Base-by-base conservation (phyloP, 1,140 invertebrate species). In the Ceratoteleas bidentatus region DNA sequence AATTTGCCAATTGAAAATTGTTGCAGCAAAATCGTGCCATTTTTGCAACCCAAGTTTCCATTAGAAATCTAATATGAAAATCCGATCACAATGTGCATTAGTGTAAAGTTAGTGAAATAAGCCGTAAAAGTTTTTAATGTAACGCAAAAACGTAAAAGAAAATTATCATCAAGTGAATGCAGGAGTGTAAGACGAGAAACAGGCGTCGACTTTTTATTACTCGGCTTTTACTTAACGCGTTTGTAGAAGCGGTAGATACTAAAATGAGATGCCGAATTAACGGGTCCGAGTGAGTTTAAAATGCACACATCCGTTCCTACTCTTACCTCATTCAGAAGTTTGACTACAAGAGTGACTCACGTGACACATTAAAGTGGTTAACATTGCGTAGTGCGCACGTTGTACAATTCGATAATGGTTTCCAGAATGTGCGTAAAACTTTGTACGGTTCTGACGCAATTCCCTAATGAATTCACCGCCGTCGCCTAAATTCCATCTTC, bases 281-380 rank as follows among this genome's bases (percentile, higher is more conserved):
- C 65, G 65, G 68, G 68, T 53, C 68, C 50, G 50, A 54, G 57
- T 72, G 34, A 72, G 13, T 56, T 56, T 56, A 73, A 64, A 64
- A 62, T 64, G 69, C 43, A 64, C 38, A 52, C 58, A 73, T 62
- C 58, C 69, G 58, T 56, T 73, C 32, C 40, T 73, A 56, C 69
- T 62, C 40, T 64, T 70, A 60, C 66, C 54, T 70, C 56, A 70
- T 60, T 70, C 66, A 50, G 9, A 70, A 70, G 54, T 70, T 70
- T 70, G 56, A 52, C 66, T 70, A 60, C 16, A 58, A 58, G 38
- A 49, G 13, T 70, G 66, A 70, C 15, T 70, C 66, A 70, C 57
- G 8, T 56, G 13, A 56, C 40, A 54, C 38, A 34, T 56, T 56
- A 45, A 66, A 66, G 24, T 66, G 43, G 40, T 68, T 57, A 57